Base-by-base conservation (phyloP, 92 coral and sea anemone species). In the Muricea muricata region DNA sequence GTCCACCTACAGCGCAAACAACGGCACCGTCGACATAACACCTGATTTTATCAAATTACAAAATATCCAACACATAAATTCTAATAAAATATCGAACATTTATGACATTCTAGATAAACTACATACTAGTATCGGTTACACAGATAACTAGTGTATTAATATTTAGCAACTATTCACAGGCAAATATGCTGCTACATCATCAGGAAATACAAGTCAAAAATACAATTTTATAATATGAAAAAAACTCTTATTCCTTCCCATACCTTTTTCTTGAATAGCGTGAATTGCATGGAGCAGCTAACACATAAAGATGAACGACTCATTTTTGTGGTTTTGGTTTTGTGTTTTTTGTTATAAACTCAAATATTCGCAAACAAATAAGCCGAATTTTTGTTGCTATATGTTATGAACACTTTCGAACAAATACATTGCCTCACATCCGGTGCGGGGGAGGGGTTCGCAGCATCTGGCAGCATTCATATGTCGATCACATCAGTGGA, bases 181-280 rank as follows among this genome's bases (percentile, higher is more conserved):
- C 4, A 2, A 65, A 34, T 34, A 65, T 15, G 12, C 42, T 14
- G 42, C 13, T 29, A 29, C 39, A 65, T 65, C 39, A 34, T 72
- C 33, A 40, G 20, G 47, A 25, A 18, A 42, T n/a, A n/a, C n/a
- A 60, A 74, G 55, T 63, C 11, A 1, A 26, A 52, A 32, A 15
- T 5, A 31, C 15, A 14, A 23, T 17, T 7, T 14, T 37, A 69
- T 54, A n/a, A n/a, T n/a, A n/a, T n/a, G n/a, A n/a, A n/a, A n/a
- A n/a, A n/a, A n/a, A n/a, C n/a, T n/a, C n/a, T n/a, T n/a, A n/a
- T n/a, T n/a, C n/a, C n/a, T n/a, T n/a, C n/a, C n/a, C 70, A 61
- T 89, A 95, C 98, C 96, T 95, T 95, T 65, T 93, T 80, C 70
- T 81, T 88, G 81, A 92, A 92, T 33, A 95, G 13, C 1, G 92